Percentiles rank a stretch among this genome's conserved stretches.
Conservation (phyloP, 2,113 vertebrate species). For the Tichodroma muraria region DNA sequence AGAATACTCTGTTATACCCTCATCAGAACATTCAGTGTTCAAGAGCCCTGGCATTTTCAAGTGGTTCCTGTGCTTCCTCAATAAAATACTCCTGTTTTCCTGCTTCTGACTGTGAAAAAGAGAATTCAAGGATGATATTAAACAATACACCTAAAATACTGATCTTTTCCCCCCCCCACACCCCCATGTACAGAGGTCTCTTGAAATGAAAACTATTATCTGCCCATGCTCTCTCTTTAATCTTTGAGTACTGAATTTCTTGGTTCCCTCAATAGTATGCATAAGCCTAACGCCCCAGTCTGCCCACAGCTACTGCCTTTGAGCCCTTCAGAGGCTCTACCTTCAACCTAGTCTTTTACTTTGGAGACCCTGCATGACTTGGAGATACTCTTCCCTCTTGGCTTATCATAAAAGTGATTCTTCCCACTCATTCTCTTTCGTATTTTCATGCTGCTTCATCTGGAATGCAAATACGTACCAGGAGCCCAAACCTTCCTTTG, state of each 20-base stretch:
- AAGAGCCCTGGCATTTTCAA: not conserved
- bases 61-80: not conserved
- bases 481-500: not conserved
- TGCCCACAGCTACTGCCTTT: not conserved
- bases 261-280: not conserved
- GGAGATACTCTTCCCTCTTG: slow-evolving; percentile 22
- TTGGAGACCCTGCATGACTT: not conserved
- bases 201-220: not conserved
- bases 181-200: not conserved
- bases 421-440: slow-evolving; percentile 18
- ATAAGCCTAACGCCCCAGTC: not conserved
- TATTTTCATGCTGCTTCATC: slow-evolving; percentile 14
- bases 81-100: not conserved
- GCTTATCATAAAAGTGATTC: slow-evolving; percentile 50
- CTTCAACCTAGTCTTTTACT: slow-evolving; percentile 17
- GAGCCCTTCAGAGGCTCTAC: not conserved
- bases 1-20: not conserved
- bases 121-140: not conserved
- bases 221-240: not conserved
- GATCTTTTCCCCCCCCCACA: not conserved
- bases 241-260: not conserved
- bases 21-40: not conserved
- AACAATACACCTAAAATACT: not conserved
- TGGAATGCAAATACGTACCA: slow-evolving; percentile 31
- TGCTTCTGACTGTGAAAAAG: not conserved